Evolutionary conservation across 2,888 invertebrate genomes (phyloP), one percentile per base, ranked within the genome.

Genomic region (Lasioglossum figueresi): DNA sequence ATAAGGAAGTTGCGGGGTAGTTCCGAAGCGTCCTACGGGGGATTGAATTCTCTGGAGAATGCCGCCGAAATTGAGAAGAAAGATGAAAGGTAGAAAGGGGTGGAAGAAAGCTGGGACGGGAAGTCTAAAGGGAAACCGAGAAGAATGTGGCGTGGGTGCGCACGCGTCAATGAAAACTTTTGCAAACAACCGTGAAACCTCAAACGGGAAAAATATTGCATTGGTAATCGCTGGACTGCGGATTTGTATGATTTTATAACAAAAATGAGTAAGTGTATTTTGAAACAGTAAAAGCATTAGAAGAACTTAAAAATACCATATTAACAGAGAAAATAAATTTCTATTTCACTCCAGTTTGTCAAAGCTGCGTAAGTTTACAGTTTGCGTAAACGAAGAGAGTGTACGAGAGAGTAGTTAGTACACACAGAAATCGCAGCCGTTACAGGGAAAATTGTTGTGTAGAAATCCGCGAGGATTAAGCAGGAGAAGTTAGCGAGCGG

Each of bases 51-150:
- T 71, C 74, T 5, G 56, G 76, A 76, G 82, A 59, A 76, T 52
- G 79, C 23, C 37, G 72, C 59, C 78, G 81, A 84, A 85, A 86
- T 85, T 85, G 86, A 75, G 86, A 79, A 79, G 82, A 86, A 86
- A 70, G 82, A 82, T 66, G 82, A 82, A 82, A 52, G 56, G 72
- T 31, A 63, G 85, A 70, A 34, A 74, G 37, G 43, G 66, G 45
- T 23, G 82, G 27, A 71, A 66, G n/a, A 27, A 66, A n/a, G 70
- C 48, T 70, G 37, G 52, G 59, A 59, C 76, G 34, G 31, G 14
- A 71, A 31, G 40, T 52, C 4, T 45, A 37, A 52, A 59, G 59
- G 68, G 59, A 34, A 52, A 56, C 43, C 27, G 34, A 34, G 72
- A 72, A 48, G 75, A 76, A 27, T 23, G 31, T n/a, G 19, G 10